These are phyloP conservation scores for Netelia inedita DNA, from an alignment of 2,888 invertebrate genomes.

Conservation along the genomic window DNA sequence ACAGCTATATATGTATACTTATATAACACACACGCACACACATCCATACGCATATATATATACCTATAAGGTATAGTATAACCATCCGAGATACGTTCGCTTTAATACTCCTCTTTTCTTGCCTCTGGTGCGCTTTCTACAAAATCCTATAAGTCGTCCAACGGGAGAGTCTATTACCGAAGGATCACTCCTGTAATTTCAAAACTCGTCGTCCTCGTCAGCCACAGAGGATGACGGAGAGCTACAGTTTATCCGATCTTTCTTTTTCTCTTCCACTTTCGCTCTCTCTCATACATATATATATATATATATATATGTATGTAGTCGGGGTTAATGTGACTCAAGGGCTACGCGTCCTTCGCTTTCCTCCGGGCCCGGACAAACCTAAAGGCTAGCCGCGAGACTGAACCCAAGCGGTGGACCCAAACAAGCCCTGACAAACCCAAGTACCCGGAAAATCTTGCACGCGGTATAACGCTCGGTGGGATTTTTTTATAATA, in stretches of 20 bases:
- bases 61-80: conserved; percentile 23
- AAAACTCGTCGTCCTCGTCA: conserved; percentile 76
- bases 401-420: too few species aligned
- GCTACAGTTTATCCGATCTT: conserved; percentile 60
- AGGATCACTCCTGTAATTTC: conserved; percentile 81
- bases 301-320: neutral
- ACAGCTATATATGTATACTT: neutral
- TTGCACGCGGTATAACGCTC: too few species aligned
- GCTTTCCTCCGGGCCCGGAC: too few species aligned
- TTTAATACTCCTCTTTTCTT: conserved; percentile 61
- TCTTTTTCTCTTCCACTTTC: conserved; percentile 9
- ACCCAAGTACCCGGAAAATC: too few species aligned
- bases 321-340: too few species aligned
- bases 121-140: conserved; percentile 54
- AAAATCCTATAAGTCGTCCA: conserved; percentile 80
- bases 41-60: neutral
- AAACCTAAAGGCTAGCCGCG: too few species aligned
- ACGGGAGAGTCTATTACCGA: conserved; percentile 80
- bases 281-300: neutral
- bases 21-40: neutral
- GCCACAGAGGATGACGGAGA: conserved; percentile 32
- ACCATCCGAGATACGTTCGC: conserved; percentile 50
- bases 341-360: too few species aligned
- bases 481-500: neutral
- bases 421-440: too few species aligned